These are phyloP conservation scores for Chionis minor DNA, from an alignment of 2,113 vertebrate species.

Conservation along the genomic window DNA sequence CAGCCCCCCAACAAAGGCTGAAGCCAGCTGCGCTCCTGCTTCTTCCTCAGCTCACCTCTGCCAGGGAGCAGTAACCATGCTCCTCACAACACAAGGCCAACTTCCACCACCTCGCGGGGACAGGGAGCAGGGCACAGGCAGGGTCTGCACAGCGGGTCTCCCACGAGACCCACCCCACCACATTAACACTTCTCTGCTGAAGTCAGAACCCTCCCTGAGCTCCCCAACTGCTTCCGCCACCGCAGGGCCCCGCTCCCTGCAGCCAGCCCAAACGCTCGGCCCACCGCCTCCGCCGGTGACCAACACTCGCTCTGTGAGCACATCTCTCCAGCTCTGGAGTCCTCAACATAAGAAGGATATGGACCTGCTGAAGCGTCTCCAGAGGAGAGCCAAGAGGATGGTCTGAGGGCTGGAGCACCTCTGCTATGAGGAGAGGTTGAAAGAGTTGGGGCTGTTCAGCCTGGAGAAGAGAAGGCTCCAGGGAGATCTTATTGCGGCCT, in stretches of 20 bases:
- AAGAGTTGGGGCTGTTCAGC: too few species aligned
- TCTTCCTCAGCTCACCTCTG: not conserved
- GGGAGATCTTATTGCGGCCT: too few species aligned
- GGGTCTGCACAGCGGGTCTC: not conserved
- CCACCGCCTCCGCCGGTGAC: not conserved
- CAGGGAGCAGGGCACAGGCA: fast-evolving
- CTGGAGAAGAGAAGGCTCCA: too few species aligned
- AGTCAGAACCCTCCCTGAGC: not conserved
- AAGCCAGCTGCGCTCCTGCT: not conserved
- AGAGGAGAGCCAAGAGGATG: too few species aligned
- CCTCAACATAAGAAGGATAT: too few species aligned
- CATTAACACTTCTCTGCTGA: not conserved
- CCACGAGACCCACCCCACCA: not conserved
- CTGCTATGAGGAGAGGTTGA: too few species aligned
- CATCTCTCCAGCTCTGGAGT: not conserved
- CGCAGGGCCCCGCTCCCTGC: not conserved
- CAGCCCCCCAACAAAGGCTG: not conserved
- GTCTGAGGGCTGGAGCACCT: too few species aligned
- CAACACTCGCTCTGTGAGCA: not conserved
- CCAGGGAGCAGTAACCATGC: not conserved
- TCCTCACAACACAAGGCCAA: not conserved
- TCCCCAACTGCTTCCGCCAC: not conserved
- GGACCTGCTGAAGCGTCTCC: too few species aligned
- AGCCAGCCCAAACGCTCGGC: not conserved
- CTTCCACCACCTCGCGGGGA: not conserved